Percentiles rank a stretch among this genome's conserved stretches.
These are phyloP conservation scores for Apeira syringaria DNA, from an alignment of 2,888 invertebrate genomes.

Conservation along the genomic window DNA sequence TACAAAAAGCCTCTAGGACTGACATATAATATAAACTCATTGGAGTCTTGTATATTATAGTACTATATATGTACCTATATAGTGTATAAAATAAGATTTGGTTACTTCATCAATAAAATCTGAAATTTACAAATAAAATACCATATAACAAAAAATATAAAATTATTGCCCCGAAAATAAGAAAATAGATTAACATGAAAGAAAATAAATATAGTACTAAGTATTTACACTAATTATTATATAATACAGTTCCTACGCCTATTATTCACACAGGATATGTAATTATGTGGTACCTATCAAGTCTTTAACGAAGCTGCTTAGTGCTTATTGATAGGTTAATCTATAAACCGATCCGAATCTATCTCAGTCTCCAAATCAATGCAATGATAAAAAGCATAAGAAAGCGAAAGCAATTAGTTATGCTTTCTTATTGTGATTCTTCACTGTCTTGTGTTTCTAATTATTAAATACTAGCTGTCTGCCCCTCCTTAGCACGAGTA, in stretches of 20 bases:
- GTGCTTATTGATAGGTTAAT: conserved; percentile 8
- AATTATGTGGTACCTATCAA: conserved; percentile 38
- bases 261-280: conserved; percentile 81
- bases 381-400: too few species aligned
- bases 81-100: conserved; percentile 25
- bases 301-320: conserved; percentile 53
- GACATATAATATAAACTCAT: conserved; percentile 6
- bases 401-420: too few species aligned
- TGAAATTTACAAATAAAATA: conserved; percentile 56
- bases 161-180: conserved; percentile 69
- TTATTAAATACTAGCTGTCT: too few species aligned
- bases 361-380: too few species aligned
- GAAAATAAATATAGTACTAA: conserved; percentile 22
- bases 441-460: not conserved
- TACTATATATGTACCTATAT: too few species aligned
- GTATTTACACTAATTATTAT: conserved; percentile 75
- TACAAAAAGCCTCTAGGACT: conserved; percentile 14
- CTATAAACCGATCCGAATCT: not conserved
- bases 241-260: conserved; percentile 72
- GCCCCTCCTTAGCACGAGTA: too few species aligned
- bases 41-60: too few species aligned
- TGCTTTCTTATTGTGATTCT: not conserved
- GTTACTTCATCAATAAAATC: conserved; percentile 53
- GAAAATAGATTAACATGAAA: conserved; percentile 32
- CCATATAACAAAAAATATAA: conserved; percentile 66